Conservation (phyloP, 2,797 vertebrate species). For the Muscicapa comitata region DNA sequence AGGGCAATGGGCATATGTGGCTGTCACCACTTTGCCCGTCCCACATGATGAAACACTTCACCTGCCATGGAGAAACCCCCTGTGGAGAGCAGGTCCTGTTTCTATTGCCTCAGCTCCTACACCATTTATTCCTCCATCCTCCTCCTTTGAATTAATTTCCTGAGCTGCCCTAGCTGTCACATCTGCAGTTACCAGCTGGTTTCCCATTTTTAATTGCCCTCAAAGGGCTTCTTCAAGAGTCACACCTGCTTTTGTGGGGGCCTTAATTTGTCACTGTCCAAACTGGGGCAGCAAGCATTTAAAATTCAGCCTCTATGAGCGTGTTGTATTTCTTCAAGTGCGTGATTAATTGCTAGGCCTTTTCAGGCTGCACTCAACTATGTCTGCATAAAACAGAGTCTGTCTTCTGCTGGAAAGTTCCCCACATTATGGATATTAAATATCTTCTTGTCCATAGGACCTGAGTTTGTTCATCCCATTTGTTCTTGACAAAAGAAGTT, state of each 20-base stretch:
- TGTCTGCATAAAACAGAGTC: background rate
- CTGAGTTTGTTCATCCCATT: background rate
- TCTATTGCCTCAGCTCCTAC: background rate
- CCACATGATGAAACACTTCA: background rate
- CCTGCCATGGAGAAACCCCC: background rate
- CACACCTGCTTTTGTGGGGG: background rate
- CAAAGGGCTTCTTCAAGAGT: background rate
- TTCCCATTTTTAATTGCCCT: slow-evolving; percentile 11
- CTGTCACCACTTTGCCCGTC: background rate
- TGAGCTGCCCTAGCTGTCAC: background rate
- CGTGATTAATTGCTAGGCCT: background rate
- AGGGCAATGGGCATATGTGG: background rate
- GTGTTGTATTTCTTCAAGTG: background rate
- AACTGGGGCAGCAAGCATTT: background rate
- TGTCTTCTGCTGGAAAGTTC: background rate
- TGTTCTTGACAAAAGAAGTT: background rate
- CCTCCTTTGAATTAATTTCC: background rate
- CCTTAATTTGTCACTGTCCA: slow-evolving; percentile 46
- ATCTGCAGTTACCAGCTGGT: background rate
- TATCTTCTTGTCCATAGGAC: background rate
- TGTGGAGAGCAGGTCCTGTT: background rate
- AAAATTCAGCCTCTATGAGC: background rate
- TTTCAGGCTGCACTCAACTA: background rate
- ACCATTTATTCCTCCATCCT: background rate
- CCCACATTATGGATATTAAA: background rate